Evolutionary conservation across 1,140 invertebrate genomes (phyloP).

Genomic region (Anoplophora glabripennis): DNA sequence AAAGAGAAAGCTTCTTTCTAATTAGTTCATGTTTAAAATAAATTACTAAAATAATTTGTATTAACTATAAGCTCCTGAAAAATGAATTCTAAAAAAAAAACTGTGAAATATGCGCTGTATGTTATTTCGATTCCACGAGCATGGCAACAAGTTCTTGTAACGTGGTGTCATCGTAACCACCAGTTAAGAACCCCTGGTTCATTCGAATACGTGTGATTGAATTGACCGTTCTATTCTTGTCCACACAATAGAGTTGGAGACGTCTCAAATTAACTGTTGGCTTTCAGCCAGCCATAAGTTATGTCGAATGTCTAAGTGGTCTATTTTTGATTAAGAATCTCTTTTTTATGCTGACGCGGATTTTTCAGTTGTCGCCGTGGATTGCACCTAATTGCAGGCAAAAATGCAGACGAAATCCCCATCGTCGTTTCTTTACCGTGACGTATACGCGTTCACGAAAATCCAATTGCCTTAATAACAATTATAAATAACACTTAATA

Average conservation of each 20-base stretch:
- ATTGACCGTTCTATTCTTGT: conserved; percentile 35
- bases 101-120: no score
- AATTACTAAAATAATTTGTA: no score
- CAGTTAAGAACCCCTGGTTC: background rate
- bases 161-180: background rate
- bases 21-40: no score
- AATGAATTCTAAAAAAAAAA: no score
- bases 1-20: no score
- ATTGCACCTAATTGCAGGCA: conserved; percentile 21
- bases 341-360: conserved; percentile 27
- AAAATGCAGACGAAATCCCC: conserved; percentile 29
- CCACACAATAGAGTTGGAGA: conserved; percentile 46
- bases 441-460: conserved; percentile 12
- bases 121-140: no score
- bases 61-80: no score
- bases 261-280: conserved; percentile 50
- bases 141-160: background rate
- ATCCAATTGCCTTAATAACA: no score
- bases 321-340: conserved; percentile 48
- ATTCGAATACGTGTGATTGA: conserved; percentile 27
- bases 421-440: conserved; percentile 22
- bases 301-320: conserved; percentile 48
- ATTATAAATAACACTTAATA: no score
- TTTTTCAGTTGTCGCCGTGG: conserved; percentile 26
- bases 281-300: conserved; percentile 43